Evolutionary conservation across 2,797 vertebrate genomes (phyloP).

Genomic region (Sarcoramphus papa): DNA sequence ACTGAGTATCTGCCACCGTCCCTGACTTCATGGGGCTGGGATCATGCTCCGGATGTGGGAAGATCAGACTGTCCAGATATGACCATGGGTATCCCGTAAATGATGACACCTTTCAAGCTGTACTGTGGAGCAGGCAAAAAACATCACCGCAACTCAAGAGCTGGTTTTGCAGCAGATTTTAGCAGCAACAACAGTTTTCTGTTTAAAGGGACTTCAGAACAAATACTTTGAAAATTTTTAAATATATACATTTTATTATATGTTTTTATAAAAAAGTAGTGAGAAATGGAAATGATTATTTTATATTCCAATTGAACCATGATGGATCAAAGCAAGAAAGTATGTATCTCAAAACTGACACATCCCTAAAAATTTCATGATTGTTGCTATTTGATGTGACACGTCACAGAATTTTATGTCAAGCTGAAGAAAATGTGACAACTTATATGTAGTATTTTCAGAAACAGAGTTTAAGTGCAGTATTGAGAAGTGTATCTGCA

Average conservation of each 20-base stretch:
- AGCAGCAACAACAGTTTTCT: not conserved
- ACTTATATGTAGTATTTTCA: not conserved
- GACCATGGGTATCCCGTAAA: not conserved
- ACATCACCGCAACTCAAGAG: not conserved
- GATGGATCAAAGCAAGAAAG: slow-evolving; percentile 41
- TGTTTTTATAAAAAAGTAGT: slow-evolving; percentile 20
- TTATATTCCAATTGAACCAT: slow-evolving; percentile 2
- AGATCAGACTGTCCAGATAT: not conserved
- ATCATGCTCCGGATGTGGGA: fast-evolving
- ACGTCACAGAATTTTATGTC: slow-evolving; percentile 2
- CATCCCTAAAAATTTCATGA: slow-evolving; percentile 32
- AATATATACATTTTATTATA: slow-evolving; percentile 22
- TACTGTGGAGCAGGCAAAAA: not conserved
- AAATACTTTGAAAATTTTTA: slow-evolving; percentile 1
- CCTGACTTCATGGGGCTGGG: not conserved
- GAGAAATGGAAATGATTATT: slow-evolving; percentile 52
- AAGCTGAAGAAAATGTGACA: slow-evolving; percentile 29
- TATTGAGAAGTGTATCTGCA: not conserved
- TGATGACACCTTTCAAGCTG: not conserved
- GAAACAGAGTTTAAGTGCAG: not conserved
- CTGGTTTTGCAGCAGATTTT: not conserved
- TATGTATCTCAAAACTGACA: slow-evolving; percentile 30
- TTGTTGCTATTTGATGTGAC: slow-evolving; percentile 37
- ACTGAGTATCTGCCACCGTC: fast-evolving
- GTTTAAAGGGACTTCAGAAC: not conserved